Conservation (phyloP, 1,140 invertebrate species). For the Papilio dardanus region DNA sequence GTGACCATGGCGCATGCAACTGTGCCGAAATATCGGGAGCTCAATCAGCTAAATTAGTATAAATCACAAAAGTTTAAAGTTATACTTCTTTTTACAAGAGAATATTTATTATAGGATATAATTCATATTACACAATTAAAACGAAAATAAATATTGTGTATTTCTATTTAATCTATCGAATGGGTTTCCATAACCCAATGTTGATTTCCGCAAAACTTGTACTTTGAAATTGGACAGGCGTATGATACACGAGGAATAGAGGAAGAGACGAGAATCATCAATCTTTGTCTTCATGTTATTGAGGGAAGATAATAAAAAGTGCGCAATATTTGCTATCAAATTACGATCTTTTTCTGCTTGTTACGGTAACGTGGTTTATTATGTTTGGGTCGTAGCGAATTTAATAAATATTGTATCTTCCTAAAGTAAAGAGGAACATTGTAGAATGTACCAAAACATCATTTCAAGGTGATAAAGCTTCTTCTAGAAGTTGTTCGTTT, state of each 20-base stretch:
- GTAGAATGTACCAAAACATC: no score
- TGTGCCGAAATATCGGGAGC: no score
- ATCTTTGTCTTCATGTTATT: conserved; percentile 51
- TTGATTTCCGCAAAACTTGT: background rate
- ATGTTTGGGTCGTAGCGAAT: background rate
- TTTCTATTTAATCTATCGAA: background rate
- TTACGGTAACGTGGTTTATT: conserved; percentile 11
- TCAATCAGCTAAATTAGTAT: no score
- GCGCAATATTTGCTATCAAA: conserved; percentile 18
- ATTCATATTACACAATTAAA: background rate
- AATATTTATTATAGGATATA: no score
- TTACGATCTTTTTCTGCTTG: conserved; percentile 5
- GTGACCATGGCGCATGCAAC: no score
- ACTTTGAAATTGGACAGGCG: conserved; percentile 6
- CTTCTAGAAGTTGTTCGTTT: no score
- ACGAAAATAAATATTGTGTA: background rate
- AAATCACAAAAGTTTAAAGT: no score
- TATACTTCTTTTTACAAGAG: no score
- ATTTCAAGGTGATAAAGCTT: no score
- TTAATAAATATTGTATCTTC: background rate
- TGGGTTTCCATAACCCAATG: background rate
- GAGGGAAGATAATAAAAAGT: background rate
- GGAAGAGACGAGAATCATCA: conserved; percentile 75
- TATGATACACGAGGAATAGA: conserved; percentile 60
- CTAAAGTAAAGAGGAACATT: background rate